Percentiles rank a stretch among this genome's conserved stretches.
phyloP scores from a whole-genome alignment of 2,113 vertebrate species.

The Callospermophilus lateralis region DNA sequence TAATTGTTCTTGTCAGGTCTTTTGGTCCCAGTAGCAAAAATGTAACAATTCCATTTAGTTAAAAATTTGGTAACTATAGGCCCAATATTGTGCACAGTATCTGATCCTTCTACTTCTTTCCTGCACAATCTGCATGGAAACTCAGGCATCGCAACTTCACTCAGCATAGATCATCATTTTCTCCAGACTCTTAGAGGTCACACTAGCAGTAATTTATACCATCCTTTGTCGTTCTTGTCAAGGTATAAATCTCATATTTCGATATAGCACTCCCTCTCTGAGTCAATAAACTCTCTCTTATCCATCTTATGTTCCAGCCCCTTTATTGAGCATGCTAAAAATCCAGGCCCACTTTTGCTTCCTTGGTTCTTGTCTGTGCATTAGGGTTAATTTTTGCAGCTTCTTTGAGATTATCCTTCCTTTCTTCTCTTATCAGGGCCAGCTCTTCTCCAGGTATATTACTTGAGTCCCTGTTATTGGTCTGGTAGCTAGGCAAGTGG shows the following conservation, averaged over 20 bases:
- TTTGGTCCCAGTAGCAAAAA: too few relatives aligned
- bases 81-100: too few relatives aligned
- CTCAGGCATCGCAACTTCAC: neutral
- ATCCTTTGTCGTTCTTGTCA: neutral
- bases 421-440: neutral
- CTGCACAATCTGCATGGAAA: neutral
- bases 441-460: neutral
- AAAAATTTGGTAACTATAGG: neutral
- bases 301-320: neutral
- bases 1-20: too few relatives aligned
- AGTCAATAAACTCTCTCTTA: conserved; percentile 25
- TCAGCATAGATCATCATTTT: neutral
- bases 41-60: too few relatives aligned
- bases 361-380: neutral
- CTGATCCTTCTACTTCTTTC: neutral
- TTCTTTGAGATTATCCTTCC: neutral
- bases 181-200: neutral
- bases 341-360: neutral
- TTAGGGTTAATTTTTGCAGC: neutral
- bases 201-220: neutral
- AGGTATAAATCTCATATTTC: neutral
- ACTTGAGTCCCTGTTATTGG: neutral
- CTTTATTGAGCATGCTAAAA: neutral
- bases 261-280: neutral
- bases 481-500: neutral